These are phyloP conservation scores for Cheilosia soror DNA, from an alignment of 2,888 invertebrate genomes.

Conservation along the genomic window DNA sequence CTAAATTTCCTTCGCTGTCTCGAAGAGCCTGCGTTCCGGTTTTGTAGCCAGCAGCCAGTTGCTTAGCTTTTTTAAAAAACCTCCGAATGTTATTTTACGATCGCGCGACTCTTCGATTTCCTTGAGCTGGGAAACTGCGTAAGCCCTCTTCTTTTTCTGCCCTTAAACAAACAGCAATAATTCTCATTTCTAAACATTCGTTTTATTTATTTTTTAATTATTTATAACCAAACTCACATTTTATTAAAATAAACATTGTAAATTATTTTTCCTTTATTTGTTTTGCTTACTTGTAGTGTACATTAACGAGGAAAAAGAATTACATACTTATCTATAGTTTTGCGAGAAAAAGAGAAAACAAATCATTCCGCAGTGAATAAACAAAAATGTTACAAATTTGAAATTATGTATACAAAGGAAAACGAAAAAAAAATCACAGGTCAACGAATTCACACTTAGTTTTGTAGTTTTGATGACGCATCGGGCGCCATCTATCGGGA, in stretches of 20 bases:
- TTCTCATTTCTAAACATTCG: constrained; percentile 36
- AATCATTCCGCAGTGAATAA: constrained; percentile 18
- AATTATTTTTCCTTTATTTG: constrained; percentile 9
- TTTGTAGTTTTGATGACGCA: constrained; percentile 1
- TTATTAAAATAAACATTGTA: constrained; percentile 44
- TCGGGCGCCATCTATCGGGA: neutral
- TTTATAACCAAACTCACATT: constrained; percentile 60
- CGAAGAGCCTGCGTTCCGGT: no score
- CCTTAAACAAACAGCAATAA: no score
- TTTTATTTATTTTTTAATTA: constrained; percentile 43
- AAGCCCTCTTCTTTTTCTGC: no score
- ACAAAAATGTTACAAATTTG: constrained; percentile 13
- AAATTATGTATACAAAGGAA: constrained; percentile 20
- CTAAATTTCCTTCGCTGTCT: no score
- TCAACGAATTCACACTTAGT: constrained; percentile 21
- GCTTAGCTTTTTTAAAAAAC: no score
- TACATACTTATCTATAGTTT: constrained; percentile 44
- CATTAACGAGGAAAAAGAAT: constrained; percentile 28
- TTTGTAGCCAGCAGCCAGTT: no score
- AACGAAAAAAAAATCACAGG: constrained; percentile 48
- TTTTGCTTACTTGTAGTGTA: constrained; percentile 19
- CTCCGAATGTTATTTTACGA: no score
- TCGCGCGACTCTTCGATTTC: no score
- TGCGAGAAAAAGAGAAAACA: constrained; percentile 34
- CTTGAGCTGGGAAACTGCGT: no score